phyloP scores from a whole-genome alignment of 2,113 vertebrate species.

The Oxyruncus cristatus region DNA sequence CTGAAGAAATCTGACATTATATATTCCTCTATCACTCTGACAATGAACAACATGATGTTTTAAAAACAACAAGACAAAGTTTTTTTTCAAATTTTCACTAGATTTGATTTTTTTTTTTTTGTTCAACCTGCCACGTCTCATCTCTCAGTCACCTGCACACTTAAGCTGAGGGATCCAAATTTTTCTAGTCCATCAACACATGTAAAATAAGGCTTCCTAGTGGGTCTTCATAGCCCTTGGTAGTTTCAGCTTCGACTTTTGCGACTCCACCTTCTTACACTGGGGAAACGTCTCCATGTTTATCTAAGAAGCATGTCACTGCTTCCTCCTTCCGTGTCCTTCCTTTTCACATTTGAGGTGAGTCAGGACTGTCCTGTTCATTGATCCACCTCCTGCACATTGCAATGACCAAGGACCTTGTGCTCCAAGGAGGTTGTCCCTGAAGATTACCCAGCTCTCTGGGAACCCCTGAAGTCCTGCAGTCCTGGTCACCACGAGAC shows the following conservation, averaged over 20 bases:
- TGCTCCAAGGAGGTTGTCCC: not conserved
- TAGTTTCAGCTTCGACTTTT: not conserved
- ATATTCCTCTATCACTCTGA: not conserved
- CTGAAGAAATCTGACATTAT: not conserved
- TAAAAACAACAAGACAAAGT: not conserved
- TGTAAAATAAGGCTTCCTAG: not conserved
- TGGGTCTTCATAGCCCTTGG: not conserved
- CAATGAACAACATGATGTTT: not conserved
- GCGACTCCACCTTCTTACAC: not conserved
- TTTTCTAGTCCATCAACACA: not conserved
- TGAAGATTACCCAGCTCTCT: not conserved
- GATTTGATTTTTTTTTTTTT: not conserved
- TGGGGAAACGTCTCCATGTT: rapidly evolving
- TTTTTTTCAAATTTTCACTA: not conserved
- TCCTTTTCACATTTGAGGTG: not conserved
- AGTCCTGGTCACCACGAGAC: not conserved
- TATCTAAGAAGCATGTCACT: not conserved
- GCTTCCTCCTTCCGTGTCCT: not conserved
- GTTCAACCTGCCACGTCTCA: not conserved
- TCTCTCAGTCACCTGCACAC: not conserved
- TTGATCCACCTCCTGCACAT: rapidly evolving
- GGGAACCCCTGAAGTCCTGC: not conserved
- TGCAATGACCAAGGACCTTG: not conserved
- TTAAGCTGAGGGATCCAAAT: not conserved
- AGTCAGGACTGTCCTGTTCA: not conserved